Evolutionary conservation across 2,113 vertebrate genomes (phyloP), one percentile per base, ranked within the genome.

Genomic region (Boulengerochromis microlepis): DNA sequence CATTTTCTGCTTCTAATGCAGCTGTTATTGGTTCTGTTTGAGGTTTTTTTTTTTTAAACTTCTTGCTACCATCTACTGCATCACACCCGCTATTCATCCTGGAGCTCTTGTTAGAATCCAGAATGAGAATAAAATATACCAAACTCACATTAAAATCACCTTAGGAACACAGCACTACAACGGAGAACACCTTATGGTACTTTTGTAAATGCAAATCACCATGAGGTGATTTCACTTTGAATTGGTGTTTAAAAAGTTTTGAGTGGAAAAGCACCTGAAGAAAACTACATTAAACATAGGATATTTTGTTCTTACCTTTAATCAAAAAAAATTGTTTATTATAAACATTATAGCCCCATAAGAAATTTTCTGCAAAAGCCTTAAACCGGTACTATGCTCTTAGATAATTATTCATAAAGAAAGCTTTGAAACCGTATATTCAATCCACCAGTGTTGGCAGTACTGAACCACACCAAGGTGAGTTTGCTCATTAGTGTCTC

Each of bases 401-500:
- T 78, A 31, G 26, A 66, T 35, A 56, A 19, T 83, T 64, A 54
- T 66, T 82, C 7, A 26, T 0, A 16, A 11, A 84, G 29, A 83
- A 56, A 53, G 56, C 31, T 45, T 54, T 69, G 40, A 9, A 74
- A 18, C 53, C 69, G 2, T 47, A 81, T 13, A 12, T 64, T 66
- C 18, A 64, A 8, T 42, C 1, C 31, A 64, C n/a, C 56, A 42
- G 35, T 31, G 45, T 50, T 91, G 88, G 84, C 87, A 84, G 80
- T 2, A 22, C 66, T 50, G 31, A 87, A 71, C 19, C 64, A 56
- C 2, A 71, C 64, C 86, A 90, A 92, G 87, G 90, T 87, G 90
- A 92, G 82, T 87, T 33, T 84, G 80, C 89, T 91, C 87, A 92
- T 93, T 89, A 85, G 22, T 66, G 40, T 59, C 64, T 86, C 82